Base-by-base conservation (phyloP, 2,888 invertebrate genomes). In the Spodoptera picta region DNA sequence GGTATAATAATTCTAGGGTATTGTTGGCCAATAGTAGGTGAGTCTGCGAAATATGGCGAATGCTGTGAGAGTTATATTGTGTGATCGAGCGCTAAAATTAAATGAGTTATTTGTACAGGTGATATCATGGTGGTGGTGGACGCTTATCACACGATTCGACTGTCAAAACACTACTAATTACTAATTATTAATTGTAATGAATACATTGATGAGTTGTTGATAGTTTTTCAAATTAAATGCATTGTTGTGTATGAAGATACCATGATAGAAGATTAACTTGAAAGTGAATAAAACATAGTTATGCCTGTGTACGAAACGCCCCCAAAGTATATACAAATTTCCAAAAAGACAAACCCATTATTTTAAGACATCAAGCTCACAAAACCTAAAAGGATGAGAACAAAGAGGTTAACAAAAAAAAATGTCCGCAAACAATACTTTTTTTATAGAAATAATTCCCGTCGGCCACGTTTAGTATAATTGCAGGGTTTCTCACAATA, bases 401-500 rank as follows among this genome's bases (percentile, higher is more conserved):
- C 48, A 52, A 46, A 23, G 43, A 5, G 27, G 41, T 56, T 31
- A 23, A 52, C 36, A 67, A 45, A 53, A 67, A 73, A 27, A 69
- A 60, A 14, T 36, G 45, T 50, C 47, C n/a, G 9, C 9, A 36
- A 36, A 58, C 48, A 65, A 53, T 55, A 44, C 59, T 67, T 69
- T 75, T 75, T 67, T 64, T 54, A 56, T 55, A n/a, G 61, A 64
- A 65, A 64, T 66, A 66, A 49, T 55, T 56, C 51, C 45, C 55
- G 57, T 48, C 65, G 57, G 63, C 53, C 66, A 50, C 59, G 68
- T 69, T 75, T 56, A 63, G 65, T 73, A 55, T 79, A 70, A 77
- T 79, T 70, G 77, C 59, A 53, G 73, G 62, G 69, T 65, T 73
- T 77, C 80, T 82, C 82, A 83, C 82, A 85, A 83, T 84, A 89